Conservation (phyloP, 2,113 vertebrate genomes). For the Larimichthys polyactis region DNA sequence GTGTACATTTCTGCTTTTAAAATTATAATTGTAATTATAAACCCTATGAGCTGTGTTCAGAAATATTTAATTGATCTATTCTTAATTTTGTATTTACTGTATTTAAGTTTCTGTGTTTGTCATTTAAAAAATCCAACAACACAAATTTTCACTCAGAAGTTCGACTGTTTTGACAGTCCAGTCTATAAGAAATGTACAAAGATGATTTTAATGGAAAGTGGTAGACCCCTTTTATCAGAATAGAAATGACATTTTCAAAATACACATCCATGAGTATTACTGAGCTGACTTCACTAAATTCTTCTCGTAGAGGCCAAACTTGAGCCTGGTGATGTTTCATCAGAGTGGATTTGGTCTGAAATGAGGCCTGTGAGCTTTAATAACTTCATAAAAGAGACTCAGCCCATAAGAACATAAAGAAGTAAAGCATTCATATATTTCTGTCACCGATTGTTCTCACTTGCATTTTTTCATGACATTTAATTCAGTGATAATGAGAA, state of each 20-base stretch:
- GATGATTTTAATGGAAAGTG: background rate
- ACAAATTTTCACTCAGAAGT: background rate
- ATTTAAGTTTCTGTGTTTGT: background rate
- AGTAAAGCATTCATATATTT: background rate
- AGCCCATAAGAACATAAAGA: background rate
- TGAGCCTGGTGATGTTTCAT: constrained; percentile 4
- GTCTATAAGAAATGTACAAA: background rate
- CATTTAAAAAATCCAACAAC: background rate
- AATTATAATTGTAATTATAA: background rate
- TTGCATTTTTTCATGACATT: background rate
- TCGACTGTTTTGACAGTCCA: background rate
- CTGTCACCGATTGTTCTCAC: background rate
- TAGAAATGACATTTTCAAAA: background rate
- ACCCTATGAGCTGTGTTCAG: too few relatives aligned
- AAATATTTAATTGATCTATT: background rate
- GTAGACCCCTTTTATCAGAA: background rate
- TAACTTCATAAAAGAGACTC: background rate
- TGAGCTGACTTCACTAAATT: background rate
- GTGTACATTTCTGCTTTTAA: background rate
- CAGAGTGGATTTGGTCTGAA: constrained; percentile 3
- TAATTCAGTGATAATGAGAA: background rate
- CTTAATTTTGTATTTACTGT: constrained; percentile 1
- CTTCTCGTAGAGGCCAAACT: constrained; percentile 16
- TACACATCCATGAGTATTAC: background rate
- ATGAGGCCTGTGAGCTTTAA: constrained; percentile 44